Percentiles rank a stretch among this genome's conserved stretches.
These are phyloP conservation scores for Lophius piscatorius DNA, from an alignment of 2,113 vertebrate genomes.

Conservation along the genomic window DNA sequence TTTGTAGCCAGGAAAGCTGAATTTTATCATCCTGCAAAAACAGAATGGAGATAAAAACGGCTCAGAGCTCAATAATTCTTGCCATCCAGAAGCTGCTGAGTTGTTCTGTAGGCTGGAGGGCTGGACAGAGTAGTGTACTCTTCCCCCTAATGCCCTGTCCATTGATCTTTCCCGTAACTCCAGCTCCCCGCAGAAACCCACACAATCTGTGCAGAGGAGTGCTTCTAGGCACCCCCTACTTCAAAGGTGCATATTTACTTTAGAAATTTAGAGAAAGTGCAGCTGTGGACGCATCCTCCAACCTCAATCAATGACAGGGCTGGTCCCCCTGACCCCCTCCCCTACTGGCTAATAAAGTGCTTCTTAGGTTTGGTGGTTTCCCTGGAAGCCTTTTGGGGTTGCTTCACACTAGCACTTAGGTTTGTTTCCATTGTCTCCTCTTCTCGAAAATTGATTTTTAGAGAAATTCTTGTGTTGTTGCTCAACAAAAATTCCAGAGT, in stretches of 20 bases:
- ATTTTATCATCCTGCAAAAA: conserved; percentile 55
- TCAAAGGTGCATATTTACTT: conserved; percentile 99
- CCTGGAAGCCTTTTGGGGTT: conserved; percentile 94
- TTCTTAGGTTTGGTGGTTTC: conserved; percentile 94
- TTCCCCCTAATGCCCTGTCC: conserved; percentile 91
- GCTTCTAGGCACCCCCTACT: conserved; percentile 96
- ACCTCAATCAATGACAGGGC: conserved; percentile 98
- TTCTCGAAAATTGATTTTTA: conserved; percentile 90
- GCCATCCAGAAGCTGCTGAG: conserved; percentile 70
- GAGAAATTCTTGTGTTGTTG: conserved; percentile 71
- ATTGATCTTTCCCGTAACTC: conserved; percentile 99
- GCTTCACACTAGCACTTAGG: conserved; percentile 91
- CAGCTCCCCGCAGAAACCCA: conserved; percentile 95
- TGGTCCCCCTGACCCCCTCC: conserved; percentile 86
- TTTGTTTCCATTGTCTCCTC: conserved; percentile 95
- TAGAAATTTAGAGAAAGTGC: conserved; percentile 99
- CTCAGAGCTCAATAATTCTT: conserved; percentile 73
- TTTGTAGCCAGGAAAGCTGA: conserved; percentile 74
- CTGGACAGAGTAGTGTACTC: conserved; percentile 90
- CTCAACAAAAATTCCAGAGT: conserved; percentile 62
- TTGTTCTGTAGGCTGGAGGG: conserved; percentile 83
- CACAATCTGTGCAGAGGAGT: conserved; percentile 95
- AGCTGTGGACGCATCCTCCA: conserved; percentile 96
- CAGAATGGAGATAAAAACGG: conserved; percentile 65
- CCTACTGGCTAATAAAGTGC: conserved; percentile 97